phyloP scores from a whole-genome alignment of 2,113 vertebrate genomes.

The Sebastes schlegelii region DNA sequence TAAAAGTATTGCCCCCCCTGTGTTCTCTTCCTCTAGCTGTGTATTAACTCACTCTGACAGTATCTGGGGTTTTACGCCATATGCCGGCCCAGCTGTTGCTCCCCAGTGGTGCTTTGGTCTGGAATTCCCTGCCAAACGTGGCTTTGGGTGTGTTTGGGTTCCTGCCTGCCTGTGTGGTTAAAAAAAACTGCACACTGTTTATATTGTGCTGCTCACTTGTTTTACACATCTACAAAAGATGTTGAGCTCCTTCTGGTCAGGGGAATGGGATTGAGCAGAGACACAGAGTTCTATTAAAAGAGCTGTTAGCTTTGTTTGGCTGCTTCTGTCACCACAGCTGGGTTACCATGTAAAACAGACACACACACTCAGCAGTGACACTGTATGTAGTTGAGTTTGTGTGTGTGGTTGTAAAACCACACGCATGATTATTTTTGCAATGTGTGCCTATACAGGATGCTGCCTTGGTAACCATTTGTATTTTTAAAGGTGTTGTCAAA shows the following conservation, averaged over 20 bases:
- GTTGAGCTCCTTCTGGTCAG: constrained; percentile 27
- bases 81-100: constrained; percentile 74
- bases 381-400: neutral
- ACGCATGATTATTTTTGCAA: neutral
- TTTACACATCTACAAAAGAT: constrained; percentile 34
- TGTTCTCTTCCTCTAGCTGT: neutral
- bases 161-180: constrained; percentile 18
- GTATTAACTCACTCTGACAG: constrained; percentile 48
- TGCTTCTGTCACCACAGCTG: constrained; percentile 28
- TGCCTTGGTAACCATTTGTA: constrained; percentile 18
- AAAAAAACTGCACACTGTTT: constrained; percentile 38
- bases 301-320: constrained; percentile 41
- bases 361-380: neutral
- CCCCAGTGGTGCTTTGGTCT: constrained; percentile 54
- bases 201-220: constrained; percentile 51
- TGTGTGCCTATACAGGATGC: constrained; percentile 21
- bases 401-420: constrained; percentile 21
- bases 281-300: constrained; percentile 39
- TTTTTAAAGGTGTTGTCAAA: constrained; percentile 11
- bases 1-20: neutral
- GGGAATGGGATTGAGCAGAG: neutral
- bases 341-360: constrained; percentile 43
- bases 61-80: constrained; percentile 60
- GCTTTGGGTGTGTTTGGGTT: constrained; percentile 62
- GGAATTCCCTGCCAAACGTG: constrained; percentile 46